A percentile compares a stretch with the other conserved stretches of the same genome.
Evolutionary conservation across 37 sponge, comb jelly and placozoan genomes (phyloP).

Genomic region (Mnemiopsis leidyi): DNA sequence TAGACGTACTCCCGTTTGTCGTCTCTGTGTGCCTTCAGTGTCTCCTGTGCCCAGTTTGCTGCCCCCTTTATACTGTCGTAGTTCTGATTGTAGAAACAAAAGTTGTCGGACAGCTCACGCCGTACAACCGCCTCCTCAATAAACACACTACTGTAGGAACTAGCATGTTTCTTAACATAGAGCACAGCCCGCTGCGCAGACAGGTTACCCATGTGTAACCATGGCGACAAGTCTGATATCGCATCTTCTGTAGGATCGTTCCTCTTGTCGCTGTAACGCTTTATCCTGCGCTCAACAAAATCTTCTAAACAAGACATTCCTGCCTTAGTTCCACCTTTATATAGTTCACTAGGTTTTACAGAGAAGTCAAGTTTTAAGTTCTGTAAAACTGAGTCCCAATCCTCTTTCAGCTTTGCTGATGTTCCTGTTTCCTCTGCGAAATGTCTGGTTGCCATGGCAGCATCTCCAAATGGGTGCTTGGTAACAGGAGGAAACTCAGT

Average conservation of each 20-base stretch:
- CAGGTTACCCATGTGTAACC: constrained; percentile 69
- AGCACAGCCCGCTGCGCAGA: constrained; percentile 66
- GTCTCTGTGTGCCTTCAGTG: constrained; percentile 57
- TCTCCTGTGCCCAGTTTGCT: constrained; percentile 67
- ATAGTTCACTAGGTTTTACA: constrained; percentile 58
- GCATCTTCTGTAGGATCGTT: constrained; percentile 68
- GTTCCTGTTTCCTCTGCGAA: not conserved
- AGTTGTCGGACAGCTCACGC: constrained; percentile 70
- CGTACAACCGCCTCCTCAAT: constrained; percentile 70
- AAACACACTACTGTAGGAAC: constrained; percentile 1
- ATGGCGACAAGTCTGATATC: constrained; percentile 65
- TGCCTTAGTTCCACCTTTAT: constrained; percentile 49
- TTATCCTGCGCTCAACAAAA: constrained; percentile 14
- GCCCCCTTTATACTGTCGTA: constrained; percentile 70
- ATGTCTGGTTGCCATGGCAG: not conserved
- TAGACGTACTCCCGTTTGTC: constrained; percentile 71
- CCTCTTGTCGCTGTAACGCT: constrained; percentile 37
- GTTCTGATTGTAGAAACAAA: constrained; percentile 70
- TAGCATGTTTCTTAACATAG: constrained; percentile 42
- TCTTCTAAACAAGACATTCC: constrained; percentile 65
- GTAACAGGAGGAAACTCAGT: constrained; percentile 19
- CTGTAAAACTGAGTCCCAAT: constrained; percentile 40
- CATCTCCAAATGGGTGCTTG: not conserved
- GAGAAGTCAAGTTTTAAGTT: constrained; percentile 32
- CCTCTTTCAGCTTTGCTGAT: not conserved